phyloP scores from a whole-genome alignment of 2,113 vertebrate genomes.

The Colius striatus region DNA sequence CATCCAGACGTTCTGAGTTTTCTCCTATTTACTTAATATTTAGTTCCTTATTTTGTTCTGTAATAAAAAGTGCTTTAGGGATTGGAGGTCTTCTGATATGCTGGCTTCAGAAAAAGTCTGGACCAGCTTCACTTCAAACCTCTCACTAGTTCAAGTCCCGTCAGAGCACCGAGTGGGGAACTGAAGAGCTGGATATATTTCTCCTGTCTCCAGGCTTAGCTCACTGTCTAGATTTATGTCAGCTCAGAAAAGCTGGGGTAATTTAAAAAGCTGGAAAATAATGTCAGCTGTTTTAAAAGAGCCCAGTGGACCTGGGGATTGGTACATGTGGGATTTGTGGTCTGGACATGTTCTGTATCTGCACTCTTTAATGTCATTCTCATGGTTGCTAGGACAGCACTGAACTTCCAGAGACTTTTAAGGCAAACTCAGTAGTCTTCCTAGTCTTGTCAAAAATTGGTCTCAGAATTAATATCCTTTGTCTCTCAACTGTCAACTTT shows the following conservation, averaged over 20 bases:
- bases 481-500: slow-evolving; percentile 20
- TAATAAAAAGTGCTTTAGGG: slow-evolving; percentile 39
- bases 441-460: slow-evolving; percentile 33
- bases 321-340: slow-evolving; percentile 40
- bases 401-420: slow-evolving; percentile 30
- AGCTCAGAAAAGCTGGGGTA: slow-evolving; percentile 42
- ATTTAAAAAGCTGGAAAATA: slow-evolving; percentile 63
- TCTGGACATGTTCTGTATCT: slow-evolving; percentile 36
- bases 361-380: slow-evolving; percentile 54
- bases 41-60: slow-evolving; percentile 26
- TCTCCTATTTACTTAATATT: not conserved
- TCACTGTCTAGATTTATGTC: slow-evolving; percentile 63
- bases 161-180: not conserved
- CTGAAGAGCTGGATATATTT: slow-evolving; percentile 42
- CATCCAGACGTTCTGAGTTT: not conserved
- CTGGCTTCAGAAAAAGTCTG: slow-evolving; percentile 53
- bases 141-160: slow-evolving; percentile 46
- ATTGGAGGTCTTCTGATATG: slow-evolving; percentile 52
- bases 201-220: slow-evolving; percentile 56
- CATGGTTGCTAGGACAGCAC: not conserved
- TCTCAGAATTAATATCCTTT: slow-evolving; percentile 50
- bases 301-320: slow-evolving; percentile 7
- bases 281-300: slow-evolving; percentile 51
- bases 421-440: slow-evolving; percentile 46
- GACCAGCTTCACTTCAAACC: slow-evolving; percentile 32